Evolutionary conservation across 2,113 vertebrate species (phyloP).

Genomic region (Castor canadensis): DNA sequence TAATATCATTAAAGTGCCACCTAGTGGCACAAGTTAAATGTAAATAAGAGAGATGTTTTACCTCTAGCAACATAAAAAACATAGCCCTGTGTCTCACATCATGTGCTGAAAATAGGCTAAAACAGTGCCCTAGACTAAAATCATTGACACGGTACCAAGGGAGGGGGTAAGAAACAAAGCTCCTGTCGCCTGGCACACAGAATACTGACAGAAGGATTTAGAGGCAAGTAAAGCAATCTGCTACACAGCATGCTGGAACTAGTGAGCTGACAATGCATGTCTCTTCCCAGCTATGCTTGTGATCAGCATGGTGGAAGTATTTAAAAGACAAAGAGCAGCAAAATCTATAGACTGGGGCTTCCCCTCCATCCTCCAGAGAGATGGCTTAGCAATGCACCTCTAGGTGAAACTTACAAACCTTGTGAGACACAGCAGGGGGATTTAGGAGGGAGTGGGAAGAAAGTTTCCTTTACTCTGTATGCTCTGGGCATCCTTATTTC

Average conservation of each 20-base stretch:
- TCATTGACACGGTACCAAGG: background rate
- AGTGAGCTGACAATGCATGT: background rate
- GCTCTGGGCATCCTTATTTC: background rate
- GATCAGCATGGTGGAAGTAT: background rate
- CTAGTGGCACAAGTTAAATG: constrained; percentile 81
- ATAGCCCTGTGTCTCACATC: background rate
- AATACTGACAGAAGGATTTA: background rate
- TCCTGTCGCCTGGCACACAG: background rate
- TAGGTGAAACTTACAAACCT: background rate
- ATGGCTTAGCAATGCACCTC: background rate
- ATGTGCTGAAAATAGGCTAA: background rate
- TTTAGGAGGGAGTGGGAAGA: background rate
- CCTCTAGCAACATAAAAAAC: constrained; percentile 9
- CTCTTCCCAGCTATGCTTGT: background rate
- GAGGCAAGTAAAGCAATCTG: background rate
- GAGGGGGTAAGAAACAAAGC: background rate
- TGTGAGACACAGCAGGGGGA: background rate
- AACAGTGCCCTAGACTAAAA: constrained; percentile 13
- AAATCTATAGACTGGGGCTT: background rate
- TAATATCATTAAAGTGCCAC: constrained; percentile 83
- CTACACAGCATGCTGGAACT: background rate
- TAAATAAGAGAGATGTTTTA: constrained; percentile 28
- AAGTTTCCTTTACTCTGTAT: constrained; percentile 27
- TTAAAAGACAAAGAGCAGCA: background rate
- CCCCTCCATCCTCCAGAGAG: background rate